phyloP scores from a whole-genome alignment of 2,888 invertebrate genomes.

The Campopleginae sp. region DNA sequence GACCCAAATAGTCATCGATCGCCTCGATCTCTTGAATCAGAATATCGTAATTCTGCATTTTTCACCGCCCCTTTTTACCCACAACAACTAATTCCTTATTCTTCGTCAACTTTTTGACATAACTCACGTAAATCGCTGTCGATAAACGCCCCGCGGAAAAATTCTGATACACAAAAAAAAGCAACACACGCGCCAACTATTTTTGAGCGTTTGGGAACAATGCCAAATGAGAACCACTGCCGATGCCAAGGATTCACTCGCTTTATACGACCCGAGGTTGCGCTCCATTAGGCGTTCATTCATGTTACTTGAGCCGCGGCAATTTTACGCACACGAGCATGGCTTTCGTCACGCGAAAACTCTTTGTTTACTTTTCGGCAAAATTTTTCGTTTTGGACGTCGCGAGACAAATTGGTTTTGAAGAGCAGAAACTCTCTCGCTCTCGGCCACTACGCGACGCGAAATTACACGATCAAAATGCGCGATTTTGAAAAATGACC shows the following conservation, averaged over 20 bases:
- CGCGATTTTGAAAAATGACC: too few relatives aligned
- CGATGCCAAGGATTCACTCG: not conserved
- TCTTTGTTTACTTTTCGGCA: not conserved
- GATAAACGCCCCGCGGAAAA: not conserved
- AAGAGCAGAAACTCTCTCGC: too few relatives aligned
- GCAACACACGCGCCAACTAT: not conserved
- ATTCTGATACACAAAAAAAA: not conserved
- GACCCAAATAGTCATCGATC: slow-evolving; percentile 96
- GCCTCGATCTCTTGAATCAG: slow-evolving; percentile 93
- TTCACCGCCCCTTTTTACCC: not conserved
- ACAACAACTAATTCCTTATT: not conserved
- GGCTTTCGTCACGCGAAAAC: not conserved
- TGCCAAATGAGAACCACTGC: slow-evolving; percentile 15
- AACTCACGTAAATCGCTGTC: not conserved
- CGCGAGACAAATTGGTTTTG: not conserved
- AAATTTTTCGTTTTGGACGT: not conserved
- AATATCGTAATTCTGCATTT: slow-evolving; percentile 86
- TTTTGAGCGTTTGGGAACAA: slow-evolving; percentile 1
- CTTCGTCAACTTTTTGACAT: not conserved
- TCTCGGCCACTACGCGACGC: too few relatives aligned
- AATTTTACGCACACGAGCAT: not conserved
- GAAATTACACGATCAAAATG: too few relatives aligned
- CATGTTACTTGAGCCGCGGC: not conserved
- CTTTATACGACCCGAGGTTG: not conserved
- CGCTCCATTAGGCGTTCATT: not conserved